A percentile compares a stretch with the other conserved stretches of the same genome.
Evolutionary conservation across 2,113 vertebrate species (phyloP).

Genomic region (Hypanus sabinus): DNA sequence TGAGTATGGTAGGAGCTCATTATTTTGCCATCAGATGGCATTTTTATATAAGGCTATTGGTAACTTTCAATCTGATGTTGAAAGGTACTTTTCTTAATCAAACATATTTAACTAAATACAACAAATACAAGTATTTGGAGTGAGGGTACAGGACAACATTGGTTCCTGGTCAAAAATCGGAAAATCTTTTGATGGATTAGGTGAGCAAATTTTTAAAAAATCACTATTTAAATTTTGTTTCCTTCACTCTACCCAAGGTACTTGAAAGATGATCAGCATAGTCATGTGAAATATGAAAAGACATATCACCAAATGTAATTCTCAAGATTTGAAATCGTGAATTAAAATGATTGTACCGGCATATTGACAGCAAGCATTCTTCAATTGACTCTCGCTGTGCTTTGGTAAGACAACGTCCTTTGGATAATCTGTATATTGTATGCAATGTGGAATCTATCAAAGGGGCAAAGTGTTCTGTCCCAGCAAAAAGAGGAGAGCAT

Average conservation of each 20-base stretch:
- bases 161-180: neutral
- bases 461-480: constrained; percentile 81
- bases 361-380: constrained; percentile 87
- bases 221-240: neutral
- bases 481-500: constrained; percentile 85
- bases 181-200: neutral
- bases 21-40: no score
- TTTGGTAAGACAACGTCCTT: constrained; percentile 91
- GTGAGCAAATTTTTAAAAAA: neutral
- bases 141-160: no score
- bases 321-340: neutral
- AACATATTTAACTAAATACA: no score
- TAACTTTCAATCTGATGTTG: no score
- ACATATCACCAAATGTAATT: neutral
- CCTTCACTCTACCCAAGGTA: neutral
- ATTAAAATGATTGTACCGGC: constrained; percentile 63
- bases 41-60: no score
- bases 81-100: no score
- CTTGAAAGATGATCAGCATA: neutral
- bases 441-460: constrained; percentile 88
- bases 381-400: constrained; percentile 94
- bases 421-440: constrained; percentile 91
- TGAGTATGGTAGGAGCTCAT: no score
- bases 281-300: neutral
- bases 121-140: no score